Percentiles rank a stretch among this genome's conserved stretches.
phyloP scores from a whole-genome alignment of 2,888 invertebrate genomes.

The Gnatocerus cornutus region DNA sequence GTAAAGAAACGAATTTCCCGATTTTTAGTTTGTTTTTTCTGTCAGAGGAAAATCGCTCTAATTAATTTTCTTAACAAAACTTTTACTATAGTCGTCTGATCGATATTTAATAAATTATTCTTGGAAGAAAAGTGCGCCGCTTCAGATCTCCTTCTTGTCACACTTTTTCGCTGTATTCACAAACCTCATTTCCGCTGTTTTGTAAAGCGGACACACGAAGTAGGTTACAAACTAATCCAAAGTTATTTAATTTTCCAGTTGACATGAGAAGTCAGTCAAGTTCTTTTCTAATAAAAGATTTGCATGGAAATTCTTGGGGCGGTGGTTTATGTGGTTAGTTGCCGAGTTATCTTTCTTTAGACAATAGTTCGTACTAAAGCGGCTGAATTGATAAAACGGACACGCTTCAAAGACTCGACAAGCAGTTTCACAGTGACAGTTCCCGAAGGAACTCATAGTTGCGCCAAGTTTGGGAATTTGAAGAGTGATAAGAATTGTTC shows the following conservation, averaged over 20 bases:
- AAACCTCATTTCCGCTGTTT: slow-evolving; percentile 19
- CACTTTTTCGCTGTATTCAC: slow-evolving; percentile 19
- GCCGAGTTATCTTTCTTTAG: slow-evolving; percentile 25
- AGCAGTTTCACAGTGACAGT: background rate
- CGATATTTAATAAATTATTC: slow-evolving; percentile 1
- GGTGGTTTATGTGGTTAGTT: slow-evolving; percentile 22
- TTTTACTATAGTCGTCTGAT: background rate
- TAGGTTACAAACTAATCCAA: slow-evolving; percentile 41
- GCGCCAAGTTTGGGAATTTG: background rate
- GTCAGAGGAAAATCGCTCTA: background rate
- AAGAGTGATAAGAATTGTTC: too few species aligned
- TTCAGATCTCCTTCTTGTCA: slow-evolving; percentile 6
- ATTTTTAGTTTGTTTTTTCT: background rate
- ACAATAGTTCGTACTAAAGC: slow-evolving; percentile 6
- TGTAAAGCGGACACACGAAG: slow-evolving; percentile 13
- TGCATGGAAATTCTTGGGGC: slow-evolving; percentile 14
- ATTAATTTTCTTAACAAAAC: background rate
- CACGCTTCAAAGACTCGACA: slow-evolving; percentile 18
- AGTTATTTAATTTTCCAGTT: slow-evolving; percentile 41
- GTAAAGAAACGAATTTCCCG: background rate
- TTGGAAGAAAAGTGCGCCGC: background rate
- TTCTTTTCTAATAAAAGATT: slow-evolving; percentile 26
- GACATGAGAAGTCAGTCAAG: slow-evolving; percentile 25
- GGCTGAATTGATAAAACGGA: slow-evolving; percentile 12
- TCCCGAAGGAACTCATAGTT: slow-evolving; percentile 7